Percentiles rank a stretch among this genome's conserved stretches.
These are phyloP conservation scores for Bubo blakistoni DNA, from an alignment of 2,113 vertebrate species.

Conservation along the genomic window DNA sequence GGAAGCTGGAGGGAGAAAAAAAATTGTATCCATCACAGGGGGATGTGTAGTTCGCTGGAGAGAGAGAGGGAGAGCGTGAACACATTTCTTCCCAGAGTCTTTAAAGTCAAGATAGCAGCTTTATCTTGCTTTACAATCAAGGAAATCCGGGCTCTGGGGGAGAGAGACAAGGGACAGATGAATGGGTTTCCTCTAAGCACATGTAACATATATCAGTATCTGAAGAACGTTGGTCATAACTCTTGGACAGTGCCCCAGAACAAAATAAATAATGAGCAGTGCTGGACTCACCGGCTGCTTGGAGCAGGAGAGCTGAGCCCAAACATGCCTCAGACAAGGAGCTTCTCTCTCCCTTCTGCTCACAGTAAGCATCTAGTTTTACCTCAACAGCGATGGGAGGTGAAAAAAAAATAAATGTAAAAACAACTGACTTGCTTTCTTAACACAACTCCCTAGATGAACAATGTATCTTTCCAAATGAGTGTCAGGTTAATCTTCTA, in stretches of 20 bases:
- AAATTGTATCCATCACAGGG: neutral
- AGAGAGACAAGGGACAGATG: constrained; percentile 45
- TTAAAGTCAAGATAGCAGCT: constrained; percentile 54
- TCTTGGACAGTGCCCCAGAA: constrained; percentile 52
- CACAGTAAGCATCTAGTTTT: neutral
- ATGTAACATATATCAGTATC: constrained; percentile 59
- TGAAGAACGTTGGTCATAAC: constrained; percentile 58
- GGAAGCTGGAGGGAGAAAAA: neutral
- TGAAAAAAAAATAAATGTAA: neutral
- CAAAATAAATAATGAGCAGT: constrained; percentile 54
- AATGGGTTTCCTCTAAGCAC: constrained; percentile 63
- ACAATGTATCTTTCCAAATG: neutral
- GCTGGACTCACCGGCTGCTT: neutral
- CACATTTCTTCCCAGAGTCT: constrained; percentile 63
- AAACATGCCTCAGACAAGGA: neutral
- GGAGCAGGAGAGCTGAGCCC: neutral
- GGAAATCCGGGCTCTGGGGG: constrained; percentile 51
- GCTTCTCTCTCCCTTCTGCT: neutral
- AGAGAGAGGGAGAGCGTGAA: neutral
- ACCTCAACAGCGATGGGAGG: neutral
- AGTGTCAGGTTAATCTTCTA: neutral
- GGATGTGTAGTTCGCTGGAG: neutral
- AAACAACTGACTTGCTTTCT: neutral
- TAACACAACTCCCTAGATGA: neutral
- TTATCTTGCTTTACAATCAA: constrained; percentile 55